Percentiles rank a stretch among this genome's conserved stretches.
These are phyloP conservation scores for Drepana arcuata DNA, from an alignment of 1,140 invertebrate species.

Conservation along the genomic window DNA sequence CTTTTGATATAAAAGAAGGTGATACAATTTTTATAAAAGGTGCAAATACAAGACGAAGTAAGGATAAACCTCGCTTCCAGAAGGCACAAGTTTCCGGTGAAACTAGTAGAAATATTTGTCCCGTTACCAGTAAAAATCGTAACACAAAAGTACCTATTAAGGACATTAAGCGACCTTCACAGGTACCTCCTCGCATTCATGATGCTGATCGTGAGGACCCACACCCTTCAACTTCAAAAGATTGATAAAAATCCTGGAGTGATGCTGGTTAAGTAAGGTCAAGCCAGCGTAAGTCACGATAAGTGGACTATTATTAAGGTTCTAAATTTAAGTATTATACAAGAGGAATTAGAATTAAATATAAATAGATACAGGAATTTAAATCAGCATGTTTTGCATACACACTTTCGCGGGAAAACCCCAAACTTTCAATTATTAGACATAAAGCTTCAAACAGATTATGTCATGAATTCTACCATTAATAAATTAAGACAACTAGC, in stretches of 20 bases:
- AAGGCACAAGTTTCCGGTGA: conserved; percentile 13
- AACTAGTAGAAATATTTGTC: conserved; percentile 10
- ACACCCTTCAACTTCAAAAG: conserved; percentile 13
- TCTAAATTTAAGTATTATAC: conserved; percentile 11
- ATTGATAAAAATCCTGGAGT: conserved; percentile 14
- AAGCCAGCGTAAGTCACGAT: conserved; percentile 8
- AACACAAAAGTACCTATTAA: conserved; percentile 18
- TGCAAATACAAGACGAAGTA: conserved; percentile 17
- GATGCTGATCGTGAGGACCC: conserved; percentile 3
- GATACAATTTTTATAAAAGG: conserved; percentile 17
- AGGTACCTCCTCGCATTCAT: conserved; percentile 6
- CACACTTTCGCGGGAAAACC: no score
- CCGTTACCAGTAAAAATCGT: conserved; percentile 11
- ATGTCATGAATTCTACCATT: conserved; percentile 11
- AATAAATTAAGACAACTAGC: conserved; percentile 9
- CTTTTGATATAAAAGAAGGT: conserved; percentile 6
- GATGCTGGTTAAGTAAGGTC: conserved; percentile 11
- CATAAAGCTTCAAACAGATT: conserved; percentile 8
- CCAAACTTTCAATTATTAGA: conserved; percentile 5
- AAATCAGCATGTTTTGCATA: conserved; percentile 1
- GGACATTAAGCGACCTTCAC: conserved; percentile 10
- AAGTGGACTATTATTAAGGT: conserved; percentile 14
- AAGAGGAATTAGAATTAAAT: conserved; percentile 10
- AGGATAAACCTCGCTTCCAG: conserved; percentile 20
- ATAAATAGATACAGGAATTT: conserved; percentile 9